Evolutionary conservation across 1,140 invertebrate species (phyloP), one percentile per base, ranked within the genome.

Genomic region (Nautilus pompilius): DNA sequence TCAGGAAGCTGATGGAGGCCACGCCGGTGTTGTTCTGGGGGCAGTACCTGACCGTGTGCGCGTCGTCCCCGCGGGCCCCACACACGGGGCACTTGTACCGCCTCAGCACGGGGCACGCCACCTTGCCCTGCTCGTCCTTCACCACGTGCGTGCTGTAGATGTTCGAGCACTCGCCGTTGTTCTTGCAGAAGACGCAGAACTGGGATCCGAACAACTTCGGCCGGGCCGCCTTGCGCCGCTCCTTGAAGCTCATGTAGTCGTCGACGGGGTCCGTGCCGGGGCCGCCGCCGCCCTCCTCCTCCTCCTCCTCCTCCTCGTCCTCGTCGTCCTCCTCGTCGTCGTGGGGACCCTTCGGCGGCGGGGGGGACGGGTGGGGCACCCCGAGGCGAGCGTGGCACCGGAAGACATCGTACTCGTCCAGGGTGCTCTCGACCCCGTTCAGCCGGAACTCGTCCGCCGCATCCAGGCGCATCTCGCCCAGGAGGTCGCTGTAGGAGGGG

Each of bases 61-160:
- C 86, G 45, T 83, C 65, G 57, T 85, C 80, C 0, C 86, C 86
- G 1, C 80, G 82, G 0, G 78, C 83, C 0, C 83, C 83, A 73
- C 87, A 88, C 0, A 81, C 67, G 10, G 81, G 78, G 69, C 87
- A 88, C 0, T 78, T 78, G 73, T 86, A 84, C 4, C 71, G 80
- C 29, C 82, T 62, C 36, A 88, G 67, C 34, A 87, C 82, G 0
- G 87, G 87, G 58, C 87, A 88, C 0, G 73, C 79, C 0, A 86
- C 81, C 5, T 82, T 77, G 0, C 71, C 71, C 13, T 67, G 62
- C 0, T 29, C 32, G 60, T 83, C 79, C 53, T 76, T 76, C n/a
- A 82, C 51, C 15, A 58, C 51, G 71, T 88, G 87, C 3, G 72
- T 81, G 55, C 73, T 74, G 64, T 84, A 87, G 6, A 87, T 80